These are phyloP conservation scores for Gobionotothen gibberifrons DNA, from an alignment of 2,797 vertebrate species.

Conservation along the genomic window DNA sequence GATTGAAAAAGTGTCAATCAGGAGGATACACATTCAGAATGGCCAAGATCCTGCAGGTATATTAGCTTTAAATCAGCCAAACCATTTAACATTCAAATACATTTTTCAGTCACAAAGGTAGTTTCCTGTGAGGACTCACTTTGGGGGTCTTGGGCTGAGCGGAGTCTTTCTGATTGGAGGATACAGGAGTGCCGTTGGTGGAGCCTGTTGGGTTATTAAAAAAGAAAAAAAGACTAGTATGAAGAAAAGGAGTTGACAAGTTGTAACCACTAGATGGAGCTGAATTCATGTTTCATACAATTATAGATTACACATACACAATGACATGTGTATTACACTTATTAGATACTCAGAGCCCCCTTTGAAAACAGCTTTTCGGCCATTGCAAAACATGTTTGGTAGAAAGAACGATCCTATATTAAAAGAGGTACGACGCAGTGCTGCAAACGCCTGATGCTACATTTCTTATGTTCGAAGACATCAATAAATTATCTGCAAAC, in stretches of 20 bases:
- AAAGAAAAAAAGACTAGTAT: background rate
- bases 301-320: background rate
- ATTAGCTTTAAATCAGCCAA: background rate
- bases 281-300: background rate
- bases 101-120: background rate
- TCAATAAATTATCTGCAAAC: no score
- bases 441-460: no score
- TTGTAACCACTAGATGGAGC: slow-evolving; percentile 63
- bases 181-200: slow-evolving; percentile 64
- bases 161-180: slow-evolving; percentile 80
- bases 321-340: background rate
- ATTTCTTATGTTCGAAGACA: no score
- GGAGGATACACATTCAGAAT: no score
- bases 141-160: slow-evolving; percentile 84
- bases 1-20: no score
- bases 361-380: no score
- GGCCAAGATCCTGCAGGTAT: no score
- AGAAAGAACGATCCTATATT: no score
- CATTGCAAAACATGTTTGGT: no score
- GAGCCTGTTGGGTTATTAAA: slow-evolving; percentile 55
- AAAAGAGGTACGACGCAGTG: no score
- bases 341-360: no score
- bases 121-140: slow-evolving; percentile 72
- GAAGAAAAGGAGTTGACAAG: background rate
- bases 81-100: background rate